Evolutionary conservation across 2,797 vertebrate species (phyloP).

Genomic region (Buceros bicornis): DNA sequence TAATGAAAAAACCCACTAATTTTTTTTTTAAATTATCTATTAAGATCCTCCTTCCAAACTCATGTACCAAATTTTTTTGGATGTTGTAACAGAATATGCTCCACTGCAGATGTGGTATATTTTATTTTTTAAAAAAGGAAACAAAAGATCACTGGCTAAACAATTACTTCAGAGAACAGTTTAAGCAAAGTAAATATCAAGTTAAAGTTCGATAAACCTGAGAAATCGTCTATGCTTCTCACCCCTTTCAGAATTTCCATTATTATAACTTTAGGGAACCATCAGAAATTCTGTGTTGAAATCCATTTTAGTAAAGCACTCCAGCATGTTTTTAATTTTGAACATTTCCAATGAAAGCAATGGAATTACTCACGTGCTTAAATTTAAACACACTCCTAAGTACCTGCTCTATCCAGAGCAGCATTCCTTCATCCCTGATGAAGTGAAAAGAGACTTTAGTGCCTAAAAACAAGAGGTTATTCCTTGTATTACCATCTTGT

Average conservation of each 20-base stretch:
- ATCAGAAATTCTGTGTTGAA: background rate
- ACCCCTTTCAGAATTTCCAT: background rate
- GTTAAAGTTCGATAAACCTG: background rate
- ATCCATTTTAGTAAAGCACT: background rate
- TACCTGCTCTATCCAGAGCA: background rate
- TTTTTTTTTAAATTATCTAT: background rate
- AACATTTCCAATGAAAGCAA: background rate
- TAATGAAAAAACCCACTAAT: fast-evolving
- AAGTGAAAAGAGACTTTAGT: background rate
- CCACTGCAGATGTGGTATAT: background rate
- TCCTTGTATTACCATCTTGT: background rate
- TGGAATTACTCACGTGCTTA: background rate
- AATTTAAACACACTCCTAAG: background rate
- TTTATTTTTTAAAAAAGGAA: background rate
- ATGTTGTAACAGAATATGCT: background rate
- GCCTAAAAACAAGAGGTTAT: background rate
- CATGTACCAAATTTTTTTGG: background rate
- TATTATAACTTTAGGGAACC: background rate
- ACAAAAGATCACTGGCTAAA: background rate
- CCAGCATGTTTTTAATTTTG: background rate
- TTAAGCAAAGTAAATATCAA: background rate
- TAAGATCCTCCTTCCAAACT: background rate
- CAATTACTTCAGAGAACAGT: background rate
- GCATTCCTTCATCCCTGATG: background rate
- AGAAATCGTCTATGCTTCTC: background rate